A percentile compares a stretch with the other conserved stretches of the same genome.
Evolutionary conservation across 2,888 invertebrate genomes (phyloP).

Genomic region (Mimas tiliae): DNA sequence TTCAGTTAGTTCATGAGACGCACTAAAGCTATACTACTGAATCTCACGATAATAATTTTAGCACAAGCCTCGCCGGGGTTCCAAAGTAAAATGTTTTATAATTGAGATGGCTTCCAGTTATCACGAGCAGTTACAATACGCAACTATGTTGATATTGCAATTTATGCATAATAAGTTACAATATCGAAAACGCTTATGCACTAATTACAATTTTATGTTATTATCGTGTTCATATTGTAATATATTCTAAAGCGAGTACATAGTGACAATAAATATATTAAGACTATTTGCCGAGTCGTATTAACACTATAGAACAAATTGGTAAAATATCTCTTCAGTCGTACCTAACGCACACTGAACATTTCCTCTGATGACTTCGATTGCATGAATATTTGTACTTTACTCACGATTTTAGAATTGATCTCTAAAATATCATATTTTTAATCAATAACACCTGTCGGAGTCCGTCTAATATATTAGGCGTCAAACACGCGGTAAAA

Average conservation of each 20-base stretch:
- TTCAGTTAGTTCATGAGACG: not conserved
- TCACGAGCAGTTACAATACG: slow-evolving; percentile 27
- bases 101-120: slow-evolving; percentile 20
- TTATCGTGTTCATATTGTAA: slow-evolving; percentile 3
- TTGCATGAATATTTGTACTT: slow-evolving; percentile 22
- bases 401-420: slow-evolving; percentile 17
- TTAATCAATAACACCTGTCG: not conserved
- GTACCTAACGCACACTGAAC: slow-evolving; percentile 5
- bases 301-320: slow-evolving; percentile 5
- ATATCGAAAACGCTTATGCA: slow-evolving; percentile 3
- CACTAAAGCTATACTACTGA: not conserved
- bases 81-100: not conserved
- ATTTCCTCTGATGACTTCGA: slow-evolving; percentile 15
- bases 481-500: not conserved
- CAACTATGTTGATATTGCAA: slow-evolving; percentile 22
- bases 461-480: not conserved
- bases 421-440: slow-evolving; percentile 17
- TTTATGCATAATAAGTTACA: slow-evolving; percentile 3
- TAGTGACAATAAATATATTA: not conserved
- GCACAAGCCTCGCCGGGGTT: slow-evolving; percentile 2
- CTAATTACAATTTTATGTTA: slow-evolving; percentile 16
- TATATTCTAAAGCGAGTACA: slow-evolving; percentile 13
- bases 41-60: not conserved
- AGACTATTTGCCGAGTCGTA: not conserved
- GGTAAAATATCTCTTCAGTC: slow-evolving; percentile 14